phyloP scores from a whole-genome alignment of 2,888 invertebrate genomes.

The Dasypolia templi region DNA sequence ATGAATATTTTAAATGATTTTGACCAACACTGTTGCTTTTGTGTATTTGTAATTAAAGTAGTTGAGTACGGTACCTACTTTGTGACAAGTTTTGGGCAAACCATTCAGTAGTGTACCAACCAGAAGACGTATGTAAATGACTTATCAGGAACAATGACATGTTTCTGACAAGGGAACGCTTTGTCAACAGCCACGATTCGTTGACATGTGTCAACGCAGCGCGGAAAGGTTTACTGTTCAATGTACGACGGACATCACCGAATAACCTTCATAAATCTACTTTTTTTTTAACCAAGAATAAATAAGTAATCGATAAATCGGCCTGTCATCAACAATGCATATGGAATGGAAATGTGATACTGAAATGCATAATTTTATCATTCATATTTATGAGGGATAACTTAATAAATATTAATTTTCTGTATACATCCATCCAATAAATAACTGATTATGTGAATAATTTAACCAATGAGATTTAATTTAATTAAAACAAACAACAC shows the following conservation, averaged over 20 bases:
- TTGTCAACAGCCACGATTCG: slow-evolving; percentile 66
- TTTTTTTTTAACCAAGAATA: slow-evolving; percentile 31
- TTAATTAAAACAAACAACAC: slow-evolving; percentile 2
- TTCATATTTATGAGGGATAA: slow-evolving; percentile 36
- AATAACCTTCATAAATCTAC: slow-evolving; percentile 10
- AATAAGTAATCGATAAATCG: slow-evolving; percentile 49
- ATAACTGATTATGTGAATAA: background rate
- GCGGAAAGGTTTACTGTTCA: slow-evolving; percentile 37
- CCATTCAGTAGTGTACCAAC: slow-evolving; percentile 23
- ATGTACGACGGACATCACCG: slow-evolving; percentile 24
- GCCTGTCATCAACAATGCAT: slow-evolving; percentile 41
- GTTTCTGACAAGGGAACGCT: slow-evolving; percentile 55
- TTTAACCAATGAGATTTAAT: slow-evolving; percentile 14
- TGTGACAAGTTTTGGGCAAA: slow-evolving; percentile 17
- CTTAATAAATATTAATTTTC: slow-evolving; percentile 9
- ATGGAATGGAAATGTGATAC: slow-evolving; percentile 30
- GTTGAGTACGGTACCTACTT: background rate
- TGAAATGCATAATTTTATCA: slow-evolving; percentile 22
- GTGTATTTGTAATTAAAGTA: too few relatives aligned
- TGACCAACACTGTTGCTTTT: background rate
- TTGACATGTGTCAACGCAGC: slow-evolving; percentile 59
- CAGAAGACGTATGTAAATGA: slow-evolving; percentile 61
- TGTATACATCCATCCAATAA: background rate
- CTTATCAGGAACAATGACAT: slow-evolving; percentile 70
- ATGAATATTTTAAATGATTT: too few relatives aligned